Evolutionary conservation across 2,113 vertebrate species (phyloP).

Genomic region (Corythornis madagascariensis): DNA sequence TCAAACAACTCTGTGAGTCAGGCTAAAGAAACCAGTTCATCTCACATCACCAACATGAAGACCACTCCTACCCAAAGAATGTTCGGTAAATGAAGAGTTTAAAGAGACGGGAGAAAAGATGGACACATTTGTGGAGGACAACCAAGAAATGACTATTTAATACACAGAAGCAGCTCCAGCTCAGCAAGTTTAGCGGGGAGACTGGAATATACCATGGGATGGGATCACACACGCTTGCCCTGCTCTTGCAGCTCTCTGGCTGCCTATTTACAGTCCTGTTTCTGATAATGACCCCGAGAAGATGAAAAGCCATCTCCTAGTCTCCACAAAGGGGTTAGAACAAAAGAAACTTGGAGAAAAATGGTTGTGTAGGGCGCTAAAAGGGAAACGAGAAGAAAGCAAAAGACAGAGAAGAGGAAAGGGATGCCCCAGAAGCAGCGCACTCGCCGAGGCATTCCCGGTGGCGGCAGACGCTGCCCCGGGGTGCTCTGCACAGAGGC

Average conservation of each 20-base stretch:
- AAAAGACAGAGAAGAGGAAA: neutral
- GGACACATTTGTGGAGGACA: neutral
- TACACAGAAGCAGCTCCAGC: neutral
- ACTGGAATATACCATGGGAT: neutral
- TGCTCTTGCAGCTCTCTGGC: neutral
- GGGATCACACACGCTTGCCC: rapidly evolving
- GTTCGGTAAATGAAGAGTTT: neutral
- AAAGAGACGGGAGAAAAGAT: neutral
- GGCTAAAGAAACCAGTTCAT: neutral
- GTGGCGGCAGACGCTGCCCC: neutral
- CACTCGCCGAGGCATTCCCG: neutral
- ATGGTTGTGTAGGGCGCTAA: rapidly evolving
- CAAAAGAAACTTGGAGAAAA: neutral
- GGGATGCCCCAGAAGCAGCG: neutral
- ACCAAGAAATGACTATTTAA: neutral
- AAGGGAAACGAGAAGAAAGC: neutral
- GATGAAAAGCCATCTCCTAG: neutral
- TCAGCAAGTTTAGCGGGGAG: neutral
- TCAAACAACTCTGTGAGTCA: constrained; percentile 5
- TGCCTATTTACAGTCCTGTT: neutral
- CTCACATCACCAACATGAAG: neutral
- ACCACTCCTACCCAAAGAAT: neutral
- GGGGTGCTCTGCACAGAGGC: neutral
- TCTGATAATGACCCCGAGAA: neutral
- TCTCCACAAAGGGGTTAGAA: neutral